These are phyloP conservation scores for Phoxinus phoxinus DNA, from an alignment of 2,113 vertebrate species.

Conservation along the genomic window DNA sequence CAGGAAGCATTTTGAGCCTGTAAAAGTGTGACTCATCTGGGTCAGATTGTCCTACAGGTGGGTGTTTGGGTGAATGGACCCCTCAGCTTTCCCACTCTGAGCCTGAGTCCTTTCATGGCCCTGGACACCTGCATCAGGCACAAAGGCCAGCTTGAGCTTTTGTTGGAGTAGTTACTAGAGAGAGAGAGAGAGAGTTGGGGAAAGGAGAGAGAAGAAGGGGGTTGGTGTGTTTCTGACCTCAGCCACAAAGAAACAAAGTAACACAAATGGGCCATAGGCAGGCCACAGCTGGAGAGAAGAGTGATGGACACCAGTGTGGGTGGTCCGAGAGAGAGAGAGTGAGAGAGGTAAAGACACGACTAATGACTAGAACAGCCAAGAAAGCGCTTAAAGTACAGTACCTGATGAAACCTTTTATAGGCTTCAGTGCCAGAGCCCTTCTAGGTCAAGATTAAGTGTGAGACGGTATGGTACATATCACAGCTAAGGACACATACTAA, in stretches of 20 bases:
- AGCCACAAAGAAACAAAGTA: slow-evolving; percentile 80
- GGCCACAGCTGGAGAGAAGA: slow-evolving; percentile 78
- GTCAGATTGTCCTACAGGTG: slow-evolving; percentile 76
- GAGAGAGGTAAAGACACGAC: slow-evolving; percentile 12
- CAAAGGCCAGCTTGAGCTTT: slow-evolving; percentile 68
- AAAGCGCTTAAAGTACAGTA: slow-evolving; percentile 12
- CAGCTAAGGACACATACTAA: not conserved
- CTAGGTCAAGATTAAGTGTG: not conserved
- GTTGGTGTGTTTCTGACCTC: slow-evolving; percentile 62
- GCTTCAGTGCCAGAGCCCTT: not conserved
- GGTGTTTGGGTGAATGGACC: slow-evolving; percentile 71
- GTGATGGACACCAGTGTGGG: slow-evolving; percentile 71
- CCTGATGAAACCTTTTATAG: slow-evolving; percentile 18
- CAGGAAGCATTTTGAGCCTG: slow-evolving; percentile 41
- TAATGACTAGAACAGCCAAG: slow-evolving; percentile 36
- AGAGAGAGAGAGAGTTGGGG: slow-evolving; percentile 8
- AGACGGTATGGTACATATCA: not conserved
- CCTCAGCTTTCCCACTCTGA: slow-evolving; percentile 57
- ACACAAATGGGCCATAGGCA: slow-evolving; percentile 76
- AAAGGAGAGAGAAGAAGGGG: slow-evolving; percentile 32
- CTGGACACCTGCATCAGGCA: slow-evolving; percentile 79
- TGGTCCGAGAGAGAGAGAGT: slow-evolving; percentile 69
- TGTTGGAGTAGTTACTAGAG: slow-evolving; percentile 48
- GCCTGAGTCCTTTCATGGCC: slow-evolving; percentile 64
- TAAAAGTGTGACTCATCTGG: slow-evolving; percentile 70